A percentile compares a stretch with the other conserved stretches of the same genome.
Evolutionary conservation across 2,888 invertebrate species (phyloP).

Genomic region (Cantharis nigra): DNA sequence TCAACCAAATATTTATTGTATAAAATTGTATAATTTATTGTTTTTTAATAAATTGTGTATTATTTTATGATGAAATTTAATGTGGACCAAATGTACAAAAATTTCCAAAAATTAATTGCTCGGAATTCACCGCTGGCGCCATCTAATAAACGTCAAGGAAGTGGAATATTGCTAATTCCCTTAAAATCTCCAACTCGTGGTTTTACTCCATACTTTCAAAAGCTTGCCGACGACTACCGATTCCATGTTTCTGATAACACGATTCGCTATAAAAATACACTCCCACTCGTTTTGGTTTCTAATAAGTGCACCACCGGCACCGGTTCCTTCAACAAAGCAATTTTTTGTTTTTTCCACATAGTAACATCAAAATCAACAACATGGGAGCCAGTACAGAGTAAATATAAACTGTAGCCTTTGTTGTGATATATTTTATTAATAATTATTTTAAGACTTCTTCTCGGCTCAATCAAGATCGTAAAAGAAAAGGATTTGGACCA

Average conservation of each 20-base stretch:
- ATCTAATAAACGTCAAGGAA: not conserved
- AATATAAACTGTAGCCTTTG: constrained; percentile 9
- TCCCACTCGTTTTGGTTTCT: not conserved
- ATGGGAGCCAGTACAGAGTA: constrained; percentile 34
- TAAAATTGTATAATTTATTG: not conserved
- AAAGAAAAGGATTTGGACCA: constrained; percentile 27
- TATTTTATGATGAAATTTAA: not conserved
- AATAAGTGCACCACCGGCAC: not conserved
- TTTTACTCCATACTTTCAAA: not conserved
- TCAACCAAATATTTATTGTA: not conserved
- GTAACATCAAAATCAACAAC: constrained; percentile 11
- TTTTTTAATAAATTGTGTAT: not conserved
- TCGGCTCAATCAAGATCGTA: constrained; percentile 13
- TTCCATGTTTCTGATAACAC: not conserved
- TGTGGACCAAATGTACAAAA: not conserved
- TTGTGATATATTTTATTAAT: not conserved
- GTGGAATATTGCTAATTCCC: not conserved
- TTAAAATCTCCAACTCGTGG: not conserved
- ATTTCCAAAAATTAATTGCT: not conserved
- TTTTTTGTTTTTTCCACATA: not conserved
- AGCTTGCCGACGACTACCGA: not conserved
- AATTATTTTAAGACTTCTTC: not conserved
- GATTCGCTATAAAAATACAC: not conserved
- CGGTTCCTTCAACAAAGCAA: not conserved
- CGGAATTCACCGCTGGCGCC: not conserved